phyloP scores from a whole-genome alignment of 2,797 vertebrate genomes.

The Myioborus miniatus region DNA sequence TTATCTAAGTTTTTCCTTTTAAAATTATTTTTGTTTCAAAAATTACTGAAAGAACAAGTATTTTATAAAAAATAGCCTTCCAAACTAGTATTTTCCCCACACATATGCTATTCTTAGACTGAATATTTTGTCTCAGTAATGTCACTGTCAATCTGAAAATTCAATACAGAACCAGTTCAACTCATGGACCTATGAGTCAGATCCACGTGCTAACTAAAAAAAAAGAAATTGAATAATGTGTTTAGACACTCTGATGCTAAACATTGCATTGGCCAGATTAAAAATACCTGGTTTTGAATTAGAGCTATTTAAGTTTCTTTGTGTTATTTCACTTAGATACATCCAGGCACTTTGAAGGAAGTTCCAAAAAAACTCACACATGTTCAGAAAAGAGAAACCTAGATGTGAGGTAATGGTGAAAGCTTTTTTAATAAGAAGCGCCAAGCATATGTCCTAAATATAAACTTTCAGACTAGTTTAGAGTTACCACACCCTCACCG shows the following conservation, averaged over 20 bases:
- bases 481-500: background rate
- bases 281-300: background rate
- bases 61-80: background rate
- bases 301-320: background rate
- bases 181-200: background rate
- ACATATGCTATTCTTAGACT: background rate
- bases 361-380: fast-evolving
- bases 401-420: background rate
- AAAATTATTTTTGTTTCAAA: background rate
- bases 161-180: background rate
- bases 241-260: background rate
- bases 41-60: background rate
- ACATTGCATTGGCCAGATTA: background rate
- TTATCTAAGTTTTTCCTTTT: background rate
- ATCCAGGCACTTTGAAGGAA: background rate
- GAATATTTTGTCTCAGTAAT: background rate
- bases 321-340: background rate
- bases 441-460: background rate
- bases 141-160: constrained; percentile 25
- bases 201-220: background rate
- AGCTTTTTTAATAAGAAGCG: background rate
- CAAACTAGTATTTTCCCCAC: background rate
- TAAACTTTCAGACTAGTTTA: background rate
- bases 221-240: background rate
- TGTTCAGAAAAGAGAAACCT: background rate